Percentiles rank a stretch among this genome's conserved stretches.
These are phyloP conservation scores for Pterocles burchelli DNA, from an alignment of 2,113 vertebrate species.

Conservation along the genomic window DNA sequence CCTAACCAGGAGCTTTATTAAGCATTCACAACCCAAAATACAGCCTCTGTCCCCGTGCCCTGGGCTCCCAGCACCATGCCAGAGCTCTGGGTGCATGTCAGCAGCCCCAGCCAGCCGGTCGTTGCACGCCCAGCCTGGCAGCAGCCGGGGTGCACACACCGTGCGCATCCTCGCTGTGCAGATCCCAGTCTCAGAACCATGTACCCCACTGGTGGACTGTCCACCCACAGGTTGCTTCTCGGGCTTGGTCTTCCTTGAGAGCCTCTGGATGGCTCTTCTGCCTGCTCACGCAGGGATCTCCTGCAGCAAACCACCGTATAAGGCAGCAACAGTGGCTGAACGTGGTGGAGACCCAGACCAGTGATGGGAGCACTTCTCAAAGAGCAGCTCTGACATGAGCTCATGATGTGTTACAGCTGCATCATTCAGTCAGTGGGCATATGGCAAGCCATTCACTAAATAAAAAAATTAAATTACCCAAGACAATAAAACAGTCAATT, in stretches of 20 bases:
- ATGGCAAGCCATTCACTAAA: conserved; percentile 8
- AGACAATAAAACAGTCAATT: conserved; percentile 57
- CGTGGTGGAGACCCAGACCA: rapidly evolving
- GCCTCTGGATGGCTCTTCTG: neutral
- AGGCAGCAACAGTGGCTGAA: neutral
- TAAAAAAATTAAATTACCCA: conserved; percentile 42
- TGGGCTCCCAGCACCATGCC: neutral
- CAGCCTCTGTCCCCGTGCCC: neutral
- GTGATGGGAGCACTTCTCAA: neutral
- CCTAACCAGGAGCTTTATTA: neutral
- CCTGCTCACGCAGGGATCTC: neutral
- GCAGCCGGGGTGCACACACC: neutral
- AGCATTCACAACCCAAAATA: neutral
- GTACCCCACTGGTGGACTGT: rapidly evolving
- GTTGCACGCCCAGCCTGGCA: neutral
- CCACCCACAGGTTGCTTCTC: neutral
- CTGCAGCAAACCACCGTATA: neutral
- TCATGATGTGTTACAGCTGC: neutral
- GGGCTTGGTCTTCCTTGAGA: neutral
- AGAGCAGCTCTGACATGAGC: neutral
- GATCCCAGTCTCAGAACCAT: neutral
- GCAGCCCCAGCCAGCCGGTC: neutral
- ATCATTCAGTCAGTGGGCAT: neutral
- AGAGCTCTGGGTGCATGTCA: neutral
- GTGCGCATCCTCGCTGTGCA: rapidly evolving